Evolutionary conservation across 2,113 vertebrate species (phyloP).

Genomic region (Grantiella picta): DNA sequence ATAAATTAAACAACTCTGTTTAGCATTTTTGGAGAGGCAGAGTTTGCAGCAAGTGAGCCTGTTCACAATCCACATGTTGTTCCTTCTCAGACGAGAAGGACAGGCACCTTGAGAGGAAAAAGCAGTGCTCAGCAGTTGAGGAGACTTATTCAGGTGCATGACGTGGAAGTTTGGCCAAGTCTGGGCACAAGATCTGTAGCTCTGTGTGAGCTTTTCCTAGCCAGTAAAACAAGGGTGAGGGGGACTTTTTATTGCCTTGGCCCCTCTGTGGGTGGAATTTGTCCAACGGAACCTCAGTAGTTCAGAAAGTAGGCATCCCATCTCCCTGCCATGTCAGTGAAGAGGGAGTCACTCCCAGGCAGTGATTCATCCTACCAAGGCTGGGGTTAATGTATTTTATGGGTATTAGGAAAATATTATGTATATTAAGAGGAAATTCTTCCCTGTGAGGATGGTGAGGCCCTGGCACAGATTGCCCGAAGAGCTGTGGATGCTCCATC

Average conservation of each 20-base stretch:
- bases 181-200: background rate
- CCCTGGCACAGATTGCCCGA: background rate
- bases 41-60: background rate
- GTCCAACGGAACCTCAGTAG: background rate
- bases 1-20: background rate
- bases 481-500: background rate
- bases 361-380: background rate
- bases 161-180: background rate
- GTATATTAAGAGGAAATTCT: background rate
- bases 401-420: background rate
- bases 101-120: background rate
- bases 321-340: background rate
- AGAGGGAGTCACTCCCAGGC: background rate
- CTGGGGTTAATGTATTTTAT: background rate
- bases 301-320: background rate
- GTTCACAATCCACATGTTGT: background rate
- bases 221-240: background rate
- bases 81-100: background rate
- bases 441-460: background rate
- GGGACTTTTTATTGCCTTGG: background rate
- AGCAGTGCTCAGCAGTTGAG: background rate
- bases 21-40: background rate
- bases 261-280: background rate
- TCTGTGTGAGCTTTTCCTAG: background rate
- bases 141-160: rapidly evolving